Conservation (phyloP, 1,140 invertebrate species). For the Eumeta japonica region DNA sequence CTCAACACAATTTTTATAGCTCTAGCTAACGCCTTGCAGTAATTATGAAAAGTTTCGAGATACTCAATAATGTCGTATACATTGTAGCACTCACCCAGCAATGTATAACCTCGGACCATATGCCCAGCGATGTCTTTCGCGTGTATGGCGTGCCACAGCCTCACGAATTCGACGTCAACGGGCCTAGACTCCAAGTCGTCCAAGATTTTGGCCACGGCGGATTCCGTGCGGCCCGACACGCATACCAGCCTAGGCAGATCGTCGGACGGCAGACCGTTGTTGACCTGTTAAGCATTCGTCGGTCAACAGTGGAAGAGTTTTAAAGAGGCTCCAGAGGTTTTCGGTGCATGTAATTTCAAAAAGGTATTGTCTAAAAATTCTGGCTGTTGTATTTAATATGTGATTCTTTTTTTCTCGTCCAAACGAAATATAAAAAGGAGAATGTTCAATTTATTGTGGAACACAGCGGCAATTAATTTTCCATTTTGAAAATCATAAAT, state of each 20-base stretch:
- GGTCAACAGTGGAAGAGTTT: too few species aligned
- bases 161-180: constrained; percentile 59
- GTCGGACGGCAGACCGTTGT: constrained; percentile 54
- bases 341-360: not conserved
- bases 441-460: too few species aligned
- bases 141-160: constrained; percentile 59
- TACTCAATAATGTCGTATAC: too few species aligned
- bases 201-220: constrained; percentile 70
- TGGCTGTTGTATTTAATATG: not conserved
- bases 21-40: too few species aligned
- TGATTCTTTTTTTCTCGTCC: constrained; percentile 1
- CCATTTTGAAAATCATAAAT: too few species aligned
- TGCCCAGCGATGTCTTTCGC: constrained; percentile 58
- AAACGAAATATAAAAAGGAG: too few species aligned
- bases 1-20: too few species aligned
- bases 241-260: constrained; percentile 59
- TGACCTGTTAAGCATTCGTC: too few species aligned
- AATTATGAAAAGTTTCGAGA: too few species aligned
- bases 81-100: constrained; percentile 56
- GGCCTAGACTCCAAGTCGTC: constrained; percentile 62
- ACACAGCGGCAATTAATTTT: too few species aligned
- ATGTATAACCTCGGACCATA: constrained; percentile 60
- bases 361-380: not conserved
- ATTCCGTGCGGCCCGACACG: constrained; percentile 58
- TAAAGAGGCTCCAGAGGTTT: not conserved